Conservation (phyloP, 1,140 invertebrate genomes). For the Drosophila ogumai region DNA sequence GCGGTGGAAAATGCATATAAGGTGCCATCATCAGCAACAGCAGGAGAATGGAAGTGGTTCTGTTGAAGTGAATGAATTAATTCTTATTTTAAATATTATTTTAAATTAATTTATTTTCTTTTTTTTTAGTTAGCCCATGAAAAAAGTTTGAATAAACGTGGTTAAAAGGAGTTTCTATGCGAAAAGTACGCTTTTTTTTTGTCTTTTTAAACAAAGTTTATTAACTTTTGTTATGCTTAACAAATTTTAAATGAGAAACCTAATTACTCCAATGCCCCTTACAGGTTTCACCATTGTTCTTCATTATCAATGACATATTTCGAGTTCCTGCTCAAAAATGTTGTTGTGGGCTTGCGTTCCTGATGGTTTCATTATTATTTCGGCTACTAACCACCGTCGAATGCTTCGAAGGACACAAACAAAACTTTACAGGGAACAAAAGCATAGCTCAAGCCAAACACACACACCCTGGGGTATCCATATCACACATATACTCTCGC, state of each 20-base stretch:
- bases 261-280: background rate
- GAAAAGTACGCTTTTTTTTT: fast-evolving
- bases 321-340: background rate
- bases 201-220: background rate
- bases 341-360: background rate
- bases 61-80: background rate
- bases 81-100: constrained; percentile 8
- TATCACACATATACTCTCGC: constrained; percentile 6
- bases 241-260: background rate
- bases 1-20: constrained; percentile 14
- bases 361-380: constrained; percentile 28
- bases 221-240: background rate
- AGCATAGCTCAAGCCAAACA: constrained; percentile 17
- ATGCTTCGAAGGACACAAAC: constrained; percentile 27
- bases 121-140: no score
- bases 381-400: constrained; percentile 11
- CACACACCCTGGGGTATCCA: constrained; percentile 5
- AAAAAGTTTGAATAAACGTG: background rate
- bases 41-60: background rate
- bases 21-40: constrained; percentile 11
- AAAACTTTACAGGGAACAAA: constrained; percentile 56
- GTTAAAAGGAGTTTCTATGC: background rate
- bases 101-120: constrained; percentile 6
- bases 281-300: background rate
- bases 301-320: background rate